A percentile compares a stretch with the other conserved stretches of the same genome.
Evolutionary conservation across 2,113 vertebrate genomes (phyloP).

Genomic region (Serinus canaria): DNA sequence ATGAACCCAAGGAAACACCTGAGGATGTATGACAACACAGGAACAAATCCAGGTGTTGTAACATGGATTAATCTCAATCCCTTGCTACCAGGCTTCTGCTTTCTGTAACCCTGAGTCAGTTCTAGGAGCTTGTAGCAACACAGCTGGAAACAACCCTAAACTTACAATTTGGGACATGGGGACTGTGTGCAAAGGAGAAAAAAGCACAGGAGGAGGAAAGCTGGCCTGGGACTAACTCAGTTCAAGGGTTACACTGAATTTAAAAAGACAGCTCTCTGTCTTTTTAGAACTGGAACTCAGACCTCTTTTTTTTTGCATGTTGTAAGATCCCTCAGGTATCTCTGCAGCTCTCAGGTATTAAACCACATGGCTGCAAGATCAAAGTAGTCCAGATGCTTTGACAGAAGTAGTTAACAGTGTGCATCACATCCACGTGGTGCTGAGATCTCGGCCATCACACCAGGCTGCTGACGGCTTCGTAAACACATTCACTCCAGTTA

Average conservation of each 20-base stretch:
- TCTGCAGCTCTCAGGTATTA: neutral
- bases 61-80: neutral
- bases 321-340: neutral
- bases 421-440: neutral
- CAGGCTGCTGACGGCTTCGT: neutral
- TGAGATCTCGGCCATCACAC: neutral
- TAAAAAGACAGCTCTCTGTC: no score
- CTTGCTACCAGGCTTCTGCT: neutral
- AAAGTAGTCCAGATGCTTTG: neutral
- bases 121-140: neutral
- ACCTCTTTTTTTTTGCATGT: neutral
- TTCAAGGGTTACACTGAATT: neutral
- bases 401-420: neutral
- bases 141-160: neutral
- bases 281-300: neutral
- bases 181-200: neutral
- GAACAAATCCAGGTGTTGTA: neutral
- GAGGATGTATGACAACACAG: neutral
- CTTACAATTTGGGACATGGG: rapidly evolving
- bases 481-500: slow-evolving; percentile 43
- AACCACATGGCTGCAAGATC: neutral
- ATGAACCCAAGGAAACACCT: rapidly evolving
- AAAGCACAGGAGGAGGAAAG: neutral
- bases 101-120: neutral
- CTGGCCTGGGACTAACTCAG: neutral